These are phyloP conservation scores for Eustalomyia histrio DNA, from an alignment of 2,888 invertebrate species.

Conservation along the genomic window DNA sequence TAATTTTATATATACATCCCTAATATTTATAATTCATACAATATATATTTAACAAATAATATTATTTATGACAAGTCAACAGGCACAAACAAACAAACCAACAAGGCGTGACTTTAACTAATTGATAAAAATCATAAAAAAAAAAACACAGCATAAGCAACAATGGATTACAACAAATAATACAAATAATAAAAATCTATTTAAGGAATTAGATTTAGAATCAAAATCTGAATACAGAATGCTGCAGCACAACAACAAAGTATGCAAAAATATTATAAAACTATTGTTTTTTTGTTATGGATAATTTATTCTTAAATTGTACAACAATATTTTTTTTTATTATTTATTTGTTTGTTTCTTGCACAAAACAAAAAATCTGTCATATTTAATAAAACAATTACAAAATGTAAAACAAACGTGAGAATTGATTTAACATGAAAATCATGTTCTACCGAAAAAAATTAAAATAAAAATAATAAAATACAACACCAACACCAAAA, in stretches of 20 bases:
- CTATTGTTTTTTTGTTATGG: conserved; percentile 40
- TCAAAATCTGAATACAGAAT: conserved; percentile 22
- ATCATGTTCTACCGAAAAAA: conserved; percentile 47
- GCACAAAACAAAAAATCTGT: conserved; percentile 30
- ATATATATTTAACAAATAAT: conserved; percentile 47
- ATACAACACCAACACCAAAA: conserved; percentile 7
- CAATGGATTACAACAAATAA: conserved; percentile 16
- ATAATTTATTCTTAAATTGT: conserved; percentile 46
- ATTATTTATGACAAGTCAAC: conserved; percentile 63
- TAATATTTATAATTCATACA: neutral
- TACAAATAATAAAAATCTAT: conserved; percentile 50
- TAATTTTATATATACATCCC: neutral
- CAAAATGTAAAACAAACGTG: conserved; percentile 62
- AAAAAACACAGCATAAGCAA: conserved; percentile 31
- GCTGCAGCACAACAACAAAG: conserved; percentile 2
- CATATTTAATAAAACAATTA: conserved; percentile 60
- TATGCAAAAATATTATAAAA: conserved; percentile 28
- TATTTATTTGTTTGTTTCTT: neutral
- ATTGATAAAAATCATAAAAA: conserved; percentile 63
- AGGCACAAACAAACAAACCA: conserved; percentile 45
- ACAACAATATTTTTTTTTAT: conserved; percentile 11
- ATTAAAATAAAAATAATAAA: too few relatives aligned
- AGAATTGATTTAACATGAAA: conserved; percentile 61
- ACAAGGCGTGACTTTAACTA: conserved; percentile 64
- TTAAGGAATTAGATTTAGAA: conserved; percentile 39